phyloP scores from a whole-genome alignment of 2,888 invertebrate genomes.

The Palloptera scutellata region DNA sequence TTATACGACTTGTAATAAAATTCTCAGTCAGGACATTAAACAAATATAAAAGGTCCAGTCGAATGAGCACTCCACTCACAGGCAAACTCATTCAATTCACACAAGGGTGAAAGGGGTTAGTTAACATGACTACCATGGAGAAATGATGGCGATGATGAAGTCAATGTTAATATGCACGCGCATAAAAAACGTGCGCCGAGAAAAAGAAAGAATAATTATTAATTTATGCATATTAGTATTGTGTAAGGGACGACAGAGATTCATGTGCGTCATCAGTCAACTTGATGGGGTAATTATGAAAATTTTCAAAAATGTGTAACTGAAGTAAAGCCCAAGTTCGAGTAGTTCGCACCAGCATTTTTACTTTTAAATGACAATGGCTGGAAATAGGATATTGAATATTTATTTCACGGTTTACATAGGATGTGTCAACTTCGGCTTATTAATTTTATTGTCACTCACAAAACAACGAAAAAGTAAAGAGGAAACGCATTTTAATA shows the following conservation, averaged over 20 bases:
- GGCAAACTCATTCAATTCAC: too few species aligned
- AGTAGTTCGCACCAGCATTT: slow-evolving; percentile 8
- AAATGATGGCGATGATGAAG: slow-evolving; percentile 27
- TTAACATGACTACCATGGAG: neutral
- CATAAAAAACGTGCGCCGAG: neutral
- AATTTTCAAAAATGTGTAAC: slow-evolving; percentile 32
- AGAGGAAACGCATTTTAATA: too few species aligned
- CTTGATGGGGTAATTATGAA: slow-evolving; percentile 64
- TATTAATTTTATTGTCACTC: slow-evolving; percentile 41
- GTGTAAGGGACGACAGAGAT: slow-evolving; percentile 56
- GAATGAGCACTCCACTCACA: too few species aligned
- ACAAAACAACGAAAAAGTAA: too few species aligned
- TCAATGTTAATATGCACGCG: neutral
- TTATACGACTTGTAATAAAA: too few species aligned
- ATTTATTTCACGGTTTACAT: neutral
- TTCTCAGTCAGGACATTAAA: too few species aligned
- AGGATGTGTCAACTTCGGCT: slow-evolving; percentile 29
- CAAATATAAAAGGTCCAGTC: neutral
- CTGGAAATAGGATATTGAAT: neutral
- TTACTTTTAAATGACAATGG: slow-evolving; percentile 7
- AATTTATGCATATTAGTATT: slow-evolving; percentile 54
- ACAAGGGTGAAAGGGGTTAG: slow-evolving; percentile 34
- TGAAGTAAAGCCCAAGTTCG: slow-evolving; percentile 17
- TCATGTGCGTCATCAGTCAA: slow-evolving; percentile 65
- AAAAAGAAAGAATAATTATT: slow-evolving; percentile 48